Base-by-base conservation (phyloP, 2,888 invertebrate species). In the Agrotis puta region DNA sequence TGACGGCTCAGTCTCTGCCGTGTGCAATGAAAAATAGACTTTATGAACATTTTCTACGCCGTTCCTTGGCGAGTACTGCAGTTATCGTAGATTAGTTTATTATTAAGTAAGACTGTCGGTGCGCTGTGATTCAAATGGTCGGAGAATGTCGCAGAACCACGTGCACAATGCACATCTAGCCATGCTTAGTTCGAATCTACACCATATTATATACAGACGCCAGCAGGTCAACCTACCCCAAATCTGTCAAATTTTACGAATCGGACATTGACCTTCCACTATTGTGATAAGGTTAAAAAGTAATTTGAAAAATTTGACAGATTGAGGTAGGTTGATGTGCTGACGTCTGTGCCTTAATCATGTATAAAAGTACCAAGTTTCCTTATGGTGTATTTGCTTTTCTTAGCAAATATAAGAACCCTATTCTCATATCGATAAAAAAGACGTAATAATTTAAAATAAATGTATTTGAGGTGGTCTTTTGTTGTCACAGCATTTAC, bases 1-100 rank as follows among this genome's bases (percentile, higher is more conserved):
- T 33, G 33, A 5, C 7, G 7, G 7, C 33, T 33, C 33, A 33
- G 33, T 70, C 73, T 72, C 82, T 59, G 71, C 63, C 71, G 57
- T 64, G 48, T 69, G 61, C 78, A 66, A 66, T 59, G 11, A 58
- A 74, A 56, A 59, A 65, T 72, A 65, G 63, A 64, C 48, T 69
- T 64, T 54, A 62, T 72, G 48, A 70, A 64, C 51, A 72, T 65
- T 77, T 72, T 66, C 45, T 75, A 65, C 62, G 74, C 64, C 77
- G 48, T 24, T 74, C 61, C 50, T 45, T 66, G 72, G 85, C 79
- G 71, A 70, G 77, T 82, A 79, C 79, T 79, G 85, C 85, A 82
- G 77, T 79, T 79, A 85, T 77, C 48, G 79, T 83, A 84, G 83
- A 66, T 70, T 79, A 82, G 77, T 70, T 74, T 81, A 77, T 58